Evolutionary conservation across 2,113 vertebrate species (phyloP).

Genomic region (Thermophis baileyi): DNA sequence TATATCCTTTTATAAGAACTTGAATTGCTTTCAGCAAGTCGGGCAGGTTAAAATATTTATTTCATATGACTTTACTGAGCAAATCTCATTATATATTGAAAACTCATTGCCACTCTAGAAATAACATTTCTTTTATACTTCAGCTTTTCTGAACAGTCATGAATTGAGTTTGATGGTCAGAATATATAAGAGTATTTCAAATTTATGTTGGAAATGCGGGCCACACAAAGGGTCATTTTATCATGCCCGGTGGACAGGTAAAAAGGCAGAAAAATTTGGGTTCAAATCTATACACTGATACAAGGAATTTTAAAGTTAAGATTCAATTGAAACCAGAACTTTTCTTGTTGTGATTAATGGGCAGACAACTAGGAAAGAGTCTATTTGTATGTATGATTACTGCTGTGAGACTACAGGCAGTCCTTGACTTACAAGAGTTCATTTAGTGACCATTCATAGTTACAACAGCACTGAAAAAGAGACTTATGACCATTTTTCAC

Average conservation of each 20-base stretch:
- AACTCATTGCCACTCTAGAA: neutral
- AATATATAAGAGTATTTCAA: neutral
- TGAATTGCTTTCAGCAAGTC: constrained; percentile 4
- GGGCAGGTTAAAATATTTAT: neutral
- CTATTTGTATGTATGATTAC: neutral
- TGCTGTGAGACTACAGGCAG: neutral
- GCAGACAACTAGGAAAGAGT: neutral
- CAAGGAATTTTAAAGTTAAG: neutral
- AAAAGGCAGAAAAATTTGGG: neutral
- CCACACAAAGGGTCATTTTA: neutral
- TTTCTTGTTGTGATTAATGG: neutral
- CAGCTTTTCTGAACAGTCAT: neutral
- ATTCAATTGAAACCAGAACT: neutral
- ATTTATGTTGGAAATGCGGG: neutral
- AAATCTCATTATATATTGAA: neutral
- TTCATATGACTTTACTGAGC: neutral
- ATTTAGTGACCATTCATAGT: neutral
- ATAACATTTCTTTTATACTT: neutral
- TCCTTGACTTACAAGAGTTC: neutral
- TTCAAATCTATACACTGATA: neutral
- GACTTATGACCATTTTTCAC: neutral
- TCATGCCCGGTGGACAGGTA: neutral
- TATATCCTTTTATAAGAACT: constrained; percentile 8
- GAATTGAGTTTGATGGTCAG: neutral
- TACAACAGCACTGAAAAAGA: neutral